A percentile compares a stretch with the other conserved stretches of the same genome.
These are phyloP conservation scores for Cydia strobilella DNA, from an alignment of 1,140 invertebrate genomes.

Conservation along the genomic window DNA sequence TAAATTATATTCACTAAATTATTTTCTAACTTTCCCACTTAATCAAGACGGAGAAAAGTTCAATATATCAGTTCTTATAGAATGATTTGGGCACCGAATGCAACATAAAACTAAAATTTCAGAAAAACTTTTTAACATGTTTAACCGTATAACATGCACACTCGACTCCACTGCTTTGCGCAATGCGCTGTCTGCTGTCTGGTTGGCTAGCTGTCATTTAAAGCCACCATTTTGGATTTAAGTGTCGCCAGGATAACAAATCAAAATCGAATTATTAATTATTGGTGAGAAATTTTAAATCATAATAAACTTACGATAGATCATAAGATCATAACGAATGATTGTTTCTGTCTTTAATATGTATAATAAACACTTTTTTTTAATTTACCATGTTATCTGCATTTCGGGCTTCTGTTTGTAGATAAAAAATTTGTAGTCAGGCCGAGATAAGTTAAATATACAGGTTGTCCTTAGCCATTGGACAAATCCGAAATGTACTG, in stretches of 20 bases:
- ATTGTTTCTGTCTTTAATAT: background rate
- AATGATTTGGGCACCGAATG: slow-evolving; percentile 73
- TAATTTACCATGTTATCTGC: too few species aligned
- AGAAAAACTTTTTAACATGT: slow-evolving; percentile 81
- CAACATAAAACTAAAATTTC: slow-evolving; percentile 80
- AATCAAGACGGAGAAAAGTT: slow-evolving; percentile 80
- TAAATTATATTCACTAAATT: slow-evolving; percentile 77
- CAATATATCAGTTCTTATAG: slow-evolving; percentile 78
- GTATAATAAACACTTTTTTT: too few species aligned
- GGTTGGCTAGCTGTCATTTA: slow-evolving; percentile 42
- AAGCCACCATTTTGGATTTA: slow-evolving; percentile 53
- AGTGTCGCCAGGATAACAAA: slow-evolving; percentile 47
- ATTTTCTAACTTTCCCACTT: slow-evolving; percentile 76
- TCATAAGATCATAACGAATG: background rate
- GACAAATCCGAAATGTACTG: too few species aligned
- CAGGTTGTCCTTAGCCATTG: too few species aligned
- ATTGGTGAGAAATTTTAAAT: slow-evolving; percentile 21
- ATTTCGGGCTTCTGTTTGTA: too few species aligned
- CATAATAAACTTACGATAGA: slow-evolving; percentile 6
- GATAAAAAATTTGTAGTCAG: too few species aligned
- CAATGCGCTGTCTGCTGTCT: slow-evolving; percentile 74
- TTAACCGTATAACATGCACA: slow-evolving; percentile 79
- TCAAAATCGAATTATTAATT: slow-evolving; percentile 25
- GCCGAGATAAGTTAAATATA: too few species aligned
- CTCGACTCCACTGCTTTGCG: slow-evolving; percentile 71